These are phyloP conservation scores for Trogon surrucura DNA, from an alignment of 2,113 vertebrate genomes.

Conservation along the genomic window DNA sequence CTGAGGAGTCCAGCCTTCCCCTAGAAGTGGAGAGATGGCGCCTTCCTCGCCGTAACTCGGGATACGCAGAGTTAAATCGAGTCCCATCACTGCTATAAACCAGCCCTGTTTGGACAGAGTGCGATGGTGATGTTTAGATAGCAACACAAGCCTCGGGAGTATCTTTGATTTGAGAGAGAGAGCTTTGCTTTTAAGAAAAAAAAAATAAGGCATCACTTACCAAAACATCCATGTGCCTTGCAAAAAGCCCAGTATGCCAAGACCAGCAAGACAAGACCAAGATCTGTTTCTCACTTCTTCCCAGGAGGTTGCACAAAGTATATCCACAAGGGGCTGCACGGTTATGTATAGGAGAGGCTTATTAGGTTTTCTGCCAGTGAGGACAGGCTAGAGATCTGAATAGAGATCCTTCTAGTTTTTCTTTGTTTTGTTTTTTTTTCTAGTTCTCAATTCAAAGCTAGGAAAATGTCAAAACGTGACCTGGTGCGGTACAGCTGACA, in stretches of 20 bases:
- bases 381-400: background rate
- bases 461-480: background rate
- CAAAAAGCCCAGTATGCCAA: background rate
- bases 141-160: background rate
- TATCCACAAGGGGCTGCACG: background rate
- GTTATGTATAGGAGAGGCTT: background rate
- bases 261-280: background rate
- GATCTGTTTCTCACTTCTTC: background rate
- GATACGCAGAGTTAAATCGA: background rate
- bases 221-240: background rate
- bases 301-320: background rate
- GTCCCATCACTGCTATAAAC: background rate
- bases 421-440: background rate
- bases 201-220: background rate
- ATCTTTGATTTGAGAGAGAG: background rate
- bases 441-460: background rate
- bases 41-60: fast-evolving
- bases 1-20: background rate
- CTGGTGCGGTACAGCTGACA: background rate
- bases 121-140: background rate
- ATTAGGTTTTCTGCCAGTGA: background rate
- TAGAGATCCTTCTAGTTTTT: background rate
- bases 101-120: background rate
- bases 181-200: background rate
- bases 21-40: background rate